Conservation (phyloP, 1,140 invertebrate species). For the Agrilus planipennis region DNA sequence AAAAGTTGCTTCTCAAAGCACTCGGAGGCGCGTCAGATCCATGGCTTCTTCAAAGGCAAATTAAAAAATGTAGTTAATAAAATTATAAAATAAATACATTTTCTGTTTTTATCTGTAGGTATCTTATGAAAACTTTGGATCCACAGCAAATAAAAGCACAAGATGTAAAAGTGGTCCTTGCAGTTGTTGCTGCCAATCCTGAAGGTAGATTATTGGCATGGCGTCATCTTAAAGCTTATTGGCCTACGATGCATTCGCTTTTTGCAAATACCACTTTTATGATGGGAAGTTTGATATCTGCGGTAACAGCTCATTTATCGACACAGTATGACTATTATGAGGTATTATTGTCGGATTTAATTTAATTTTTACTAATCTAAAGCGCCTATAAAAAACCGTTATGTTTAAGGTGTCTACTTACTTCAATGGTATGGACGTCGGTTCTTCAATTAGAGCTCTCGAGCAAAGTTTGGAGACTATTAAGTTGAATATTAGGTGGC, state of each 20-base stretch:
- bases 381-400: no score
- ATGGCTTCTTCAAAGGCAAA: slow-evolving; percentile 53
- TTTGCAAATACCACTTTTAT: slow-evolving; percentile 57
- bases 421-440: slow-evolving; percentile 53
- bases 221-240: slow-evolving; percentile 64
- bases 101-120: slow-evolving; percentile 37
- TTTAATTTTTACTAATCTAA: no score
- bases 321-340: slow-evolving; percentile 61
- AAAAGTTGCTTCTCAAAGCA: slow-evolving; percentile 52
- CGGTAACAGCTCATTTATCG: slow-evolving; percentile 56
- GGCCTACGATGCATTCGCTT: slow-evolving; percentile 49
- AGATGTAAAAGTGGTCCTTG: slow-evolving; percentile 57
- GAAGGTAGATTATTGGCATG: slow-evolving; percentile 61
- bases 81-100: slow-evolving; percentile 3
- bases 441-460: slow-evolving; percentile 51
- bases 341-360: no score
- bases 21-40: slow-evolving; percentile 58
- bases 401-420: slow-evolving; percentile 48
- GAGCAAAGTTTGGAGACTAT: slow-evolving; percentile 68
- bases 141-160: slow-evolving; percentile 51
- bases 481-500: slow-evolving; percentile 65
- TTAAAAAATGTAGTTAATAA: background rate
- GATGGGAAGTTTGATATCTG: slow-evolving; percentile 55
- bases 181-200: slow-evolving; percentile 55
- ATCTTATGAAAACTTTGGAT: slow-evolving; percentile 48